Percentiles rank a stretch among this genome's conserved stretches.
phyloP scores from a whole-genome alignment of 2,888 invertebrate species.

The Andrena marginata region DNA sequence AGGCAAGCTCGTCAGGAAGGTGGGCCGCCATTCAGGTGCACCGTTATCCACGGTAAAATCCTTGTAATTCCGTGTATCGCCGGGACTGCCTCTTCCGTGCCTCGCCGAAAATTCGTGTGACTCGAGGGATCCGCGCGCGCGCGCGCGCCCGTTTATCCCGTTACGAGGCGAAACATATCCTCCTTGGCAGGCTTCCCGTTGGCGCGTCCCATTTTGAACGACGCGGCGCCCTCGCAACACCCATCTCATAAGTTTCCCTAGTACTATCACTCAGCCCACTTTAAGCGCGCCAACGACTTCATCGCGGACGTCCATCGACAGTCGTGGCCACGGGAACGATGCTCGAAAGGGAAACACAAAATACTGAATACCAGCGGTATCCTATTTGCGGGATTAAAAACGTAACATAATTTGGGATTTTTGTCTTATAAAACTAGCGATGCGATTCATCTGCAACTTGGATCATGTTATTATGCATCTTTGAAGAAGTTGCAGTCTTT shows the following conservation, averaged over 20 bases:
- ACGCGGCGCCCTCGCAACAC: background rate
- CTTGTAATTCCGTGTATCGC: conserved; percentile 28
- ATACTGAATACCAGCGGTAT: no score
- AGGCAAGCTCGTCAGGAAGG: conserved; percentile 34
- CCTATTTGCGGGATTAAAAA: no score
- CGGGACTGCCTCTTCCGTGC: conserved; percentile 7
- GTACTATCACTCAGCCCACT: no score
- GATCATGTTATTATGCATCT: no score
- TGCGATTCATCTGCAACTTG: no score
- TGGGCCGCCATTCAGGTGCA: conserved; percentile 10
- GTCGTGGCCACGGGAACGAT: no score
- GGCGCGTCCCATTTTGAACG: background rate
- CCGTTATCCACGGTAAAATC: conserved; percentile 18
- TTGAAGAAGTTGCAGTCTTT: no score
- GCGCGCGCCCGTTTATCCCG: conserved; percentile 25
- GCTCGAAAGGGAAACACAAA: no score
- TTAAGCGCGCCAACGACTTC: no score
- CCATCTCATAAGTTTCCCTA: background rate
- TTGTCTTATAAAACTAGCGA: no score
- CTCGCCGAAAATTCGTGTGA: conserved; percentile 6
- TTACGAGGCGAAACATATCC: background rate
- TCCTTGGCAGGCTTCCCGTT: background rate
- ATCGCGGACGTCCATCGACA: no score
- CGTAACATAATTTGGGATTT: no score
- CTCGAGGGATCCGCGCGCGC: background rate